Percentiles rank a stretch among this genome's conserved stretches.
Evolutionary conservation across 2,797 vertebrate genomes (phyloP).

Genomic region (Sylvia borin): DNA sequence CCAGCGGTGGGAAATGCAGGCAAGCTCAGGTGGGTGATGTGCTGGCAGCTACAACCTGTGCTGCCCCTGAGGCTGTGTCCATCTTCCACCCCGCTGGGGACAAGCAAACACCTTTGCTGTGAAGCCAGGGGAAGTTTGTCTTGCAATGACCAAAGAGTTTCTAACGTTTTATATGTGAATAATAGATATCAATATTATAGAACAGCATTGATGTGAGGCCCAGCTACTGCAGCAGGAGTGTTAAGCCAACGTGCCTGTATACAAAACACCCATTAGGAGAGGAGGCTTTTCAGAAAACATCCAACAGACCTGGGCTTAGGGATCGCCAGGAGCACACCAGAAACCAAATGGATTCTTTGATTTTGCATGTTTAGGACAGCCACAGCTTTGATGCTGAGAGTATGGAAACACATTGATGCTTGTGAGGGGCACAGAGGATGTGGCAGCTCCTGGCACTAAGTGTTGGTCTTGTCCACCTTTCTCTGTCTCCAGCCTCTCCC

Average conservation of each 20-base stretch:
- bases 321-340: background rate
- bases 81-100: background rate
- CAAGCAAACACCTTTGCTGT: background rate
- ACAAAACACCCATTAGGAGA: background rate
- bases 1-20: fast-evolving
- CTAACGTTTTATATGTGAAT: fast-evolving
- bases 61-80: background rate
- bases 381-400: background rate
- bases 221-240: background rate
- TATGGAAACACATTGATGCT: fast-evolving
- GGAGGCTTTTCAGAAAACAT: background rate
- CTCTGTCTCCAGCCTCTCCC: background rate
- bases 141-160: background rate
- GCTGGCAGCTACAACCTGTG: background rate
- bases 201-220: background rate
- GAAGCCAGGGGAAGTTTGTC: background rate
- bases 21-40: background rate
- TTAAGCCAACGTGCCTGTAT: background rate
- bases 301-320: background rate
- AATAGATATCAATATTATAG: background rate
- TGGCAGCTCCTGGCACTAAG: background rate
- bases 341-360: background rate
- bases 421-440: background rate
- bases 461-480: too few relatives aligned
- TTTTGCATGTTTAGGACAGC: background rate